Base-by-base conservation (phyloP, 2,888 invertebrate species). In the Diploptera punctata region DNA sequence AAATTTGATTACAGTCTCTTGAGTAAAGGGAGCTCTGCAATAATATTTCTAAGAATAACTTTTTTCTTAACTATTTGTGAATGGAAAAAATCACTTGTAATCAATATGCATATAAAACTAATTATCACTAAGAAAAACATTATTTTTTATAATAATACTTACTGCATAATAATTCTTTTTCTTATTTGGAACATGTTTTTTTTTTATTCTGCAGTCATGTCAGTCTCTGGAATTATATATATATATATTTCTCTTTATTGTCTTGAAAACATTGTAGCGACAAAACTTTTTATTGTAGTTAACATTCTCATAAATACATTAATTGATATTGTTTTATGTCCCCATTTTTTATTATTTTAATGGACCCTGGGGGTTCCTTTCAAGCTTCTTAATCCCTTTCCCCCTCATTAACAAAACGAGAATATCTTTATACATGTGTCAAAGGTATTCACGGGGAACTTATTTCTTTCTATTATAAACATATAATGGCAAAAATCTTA, bases 201-300 rank as follows among this genome's bases (percentile, higher is more conserved):
- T n/a, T 68, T 52, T 54, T 54, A 54, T 68, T 49, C 33, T 68
- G 29, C 68, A 38, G 68, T 54, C 38, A 52, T 16, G 54, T 68
- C 68, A 68, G 68, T 68, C 68, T 68, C 52, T 31, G 68, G 38
- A 38, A n/a, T n/a, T n/a, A n/a, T n/a, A n/a, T n/a, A n/a, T 19
- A 43, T 29, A 33, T 19, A 65, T 29, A 1, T 52, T 10, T 54
- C 19, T n/a, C 24, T 68, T n/a, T 68, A 68, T 68, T 68, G 68
- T 68, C 68, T 68, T 21, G n/a, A 68, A 68, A 68, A 68, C 54
- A 29, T 26, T 65, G 26, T 47, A 47, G 62, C 18, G 65, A 47
- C 26, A 47, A 65, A 65, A n/a, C n/a, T n/a, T n/a, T 29, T 29
- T 26, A 54, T 57, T 54, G 47, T 57, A 57, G 57, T 29, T 57